phyloP scores from a whole-genome alignment of 1,140 invertebrate species.

The Brevipalpus yothersi region DNA sequence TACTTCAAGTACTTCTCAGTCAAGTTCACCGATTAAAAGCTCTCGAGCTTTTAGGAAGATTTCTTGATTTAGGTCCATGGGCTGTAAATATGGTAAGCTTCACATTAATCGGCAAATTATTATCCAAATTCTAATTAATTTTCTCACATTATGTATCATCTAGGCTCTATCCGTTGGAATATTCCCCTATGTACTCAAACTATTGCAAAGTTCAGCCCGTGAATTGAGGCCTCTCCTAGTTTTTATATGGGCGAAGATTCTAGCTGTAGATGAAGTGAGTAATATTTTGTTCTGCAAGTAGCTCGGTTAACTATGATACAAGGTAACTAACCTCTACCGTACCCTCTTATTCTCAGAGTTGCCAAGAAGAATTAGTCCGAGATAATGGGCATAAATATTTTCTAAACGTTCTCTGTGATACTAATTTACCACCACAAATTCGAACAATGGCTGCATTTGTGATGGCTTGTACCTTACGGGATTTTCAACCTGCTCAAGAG shows the following conservation, averaged over 20 bases:
- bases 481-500: conserved; percentile 59
- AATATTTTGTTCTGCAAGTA: conserved; percentile 1
- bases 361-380: conserved; percentile 80
- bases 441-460: conserved; percentile 76
- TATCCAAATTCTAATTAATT: not conserved
- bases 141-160: conserved; percentile 7
- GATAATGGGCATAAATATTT: conserved; percentile 91
- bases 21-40: conserved; percentile 87
- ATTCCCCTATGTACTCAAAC: conserved; percentile 91
- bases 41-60: conserved; percentile 75
- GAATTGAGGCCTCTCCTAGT: conserved; percentile 77
- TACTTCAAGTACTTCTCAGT: conserved; percentile 73
- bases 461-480: conserved; percentile 68
- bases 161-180: conserved; percentile 83
- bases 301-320: not conserved
- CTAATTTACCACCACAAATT: conserved; percentile 48
- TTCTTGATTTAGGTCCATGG: conserved; percentile 87
- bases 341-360: conserved; percentile 35
- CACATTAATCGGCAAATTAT: not conserved
- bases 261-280: conserved; percentile 79
- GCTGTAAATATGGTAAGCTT: conserved; percentile 53
- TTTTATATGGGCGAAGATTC: conserved; percentile 97
- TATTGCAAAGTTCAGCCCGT: conserved; percentile 70
- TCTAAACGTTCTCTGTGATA: conserved; percentile 59
- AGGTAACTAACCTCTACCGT: conserved; percentile 1